A percentile compares a stretch with the other conserved stretches of the same genome.
phyloP scores from a whole-genome alignment of 2,113 vertebrate species.

The Aegypius monachus region DNA sequence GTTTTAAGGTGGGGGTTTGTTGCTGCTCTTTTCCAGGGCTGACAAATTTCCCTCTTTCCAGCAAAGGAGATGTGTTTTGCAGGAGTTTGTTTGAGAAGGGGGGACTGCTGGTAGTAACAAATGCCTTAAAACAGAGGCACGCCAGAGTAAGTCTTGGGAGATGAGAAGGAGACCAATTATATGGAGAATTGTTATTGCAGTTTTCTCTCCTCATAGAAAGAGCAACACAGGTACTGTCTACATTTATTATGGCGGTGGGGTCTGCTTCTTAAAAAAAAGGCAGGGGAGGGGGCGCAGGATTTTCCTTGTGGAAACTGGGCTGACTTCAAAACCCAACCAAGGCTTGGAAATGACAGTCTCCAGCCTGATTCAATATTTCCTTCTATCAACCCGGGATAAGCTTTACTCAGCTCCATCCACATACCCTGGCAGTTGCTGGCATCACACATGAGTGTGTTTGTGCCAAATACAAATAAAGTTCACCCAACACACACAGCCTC shows the following conservation, averaged over 20 bases:
- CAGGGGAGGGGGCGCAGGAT: too few relatives aligned
- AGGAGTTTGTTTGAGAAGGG: neutral
- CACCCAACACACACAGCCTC: constrained; percentile 57
- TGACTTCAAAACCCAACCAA: constrained; percentile 9
- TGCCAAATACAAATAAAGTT: constrained; percentile 72
- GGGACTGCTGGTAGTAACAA: neutral
- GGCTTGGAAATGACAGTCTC: neutral
- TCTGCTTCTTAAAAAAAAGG: neutral
- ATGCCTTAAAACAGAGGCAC: neutral
- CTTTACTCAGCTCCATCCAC: constrained; percentile 12
- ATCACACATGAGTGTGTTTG: neutral
- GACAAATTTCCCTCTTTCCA: neutral
- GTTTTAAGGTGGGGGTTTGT: neutral
- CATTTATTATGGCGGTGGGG: neutral
- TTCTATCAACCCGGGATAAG: constrained; percentile 22
- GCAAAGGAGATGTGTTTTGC: neutral
- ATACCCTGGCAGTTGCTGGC: constrained; percentile 51
- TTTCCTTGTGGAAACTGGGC: neutral
- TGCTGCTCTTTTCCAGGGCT: neutral
- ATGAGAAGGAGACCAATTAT: neutral
- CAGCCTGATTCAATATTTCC: constrained; percentile 20
- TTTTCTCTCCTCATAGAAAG: neutral
- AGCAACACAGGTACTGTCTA: neutral
- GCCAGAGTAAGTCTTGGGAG: neutral
- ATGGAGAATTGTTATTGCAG: neutral